Conservation (phyloP, 2,113 vertebrate genomes). For the Jacana jacana region DNA sequence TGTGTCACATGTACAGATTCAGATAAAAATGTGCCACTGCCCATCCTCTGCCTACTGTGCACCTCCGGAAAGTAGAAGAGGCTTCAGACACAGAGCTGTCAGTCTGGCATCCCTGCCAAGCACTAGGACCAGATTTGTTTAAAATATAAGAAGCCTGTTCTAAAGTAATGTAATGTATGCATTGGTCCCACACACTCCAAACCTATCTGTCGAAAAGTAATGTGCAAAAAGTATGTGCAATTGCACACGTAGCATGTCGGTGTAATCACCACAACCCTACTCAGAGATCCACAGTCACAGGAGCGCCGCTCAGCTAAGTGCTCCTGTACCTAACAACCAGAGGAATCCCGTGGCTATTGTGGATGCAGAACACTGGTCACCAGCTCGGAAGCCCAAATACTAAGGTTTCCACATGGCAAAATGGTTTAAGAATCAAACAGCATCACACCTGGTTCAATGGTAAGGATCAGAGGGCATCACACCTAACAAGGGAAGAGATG, state of each 20-base stretch:
- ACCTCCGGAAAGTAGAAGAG: background rate
- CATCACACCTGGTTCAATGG: background rate
- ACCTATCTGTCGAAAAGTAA: background rate
- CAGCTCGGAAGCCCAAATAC: background rate
- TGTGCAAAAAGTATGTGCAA: background rate
- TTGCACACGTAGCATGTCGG: background rate
- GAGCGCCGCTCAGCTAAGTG: background rate
- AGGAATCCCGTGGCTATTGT: background rate
- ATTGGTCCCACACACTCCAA: conserved; percentile 36
- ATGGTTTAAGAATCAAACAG: background rate
- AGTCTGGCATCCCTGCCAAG: background rate
- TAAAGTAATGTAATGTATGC: background rate
- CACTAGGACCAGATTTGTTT: background rate
- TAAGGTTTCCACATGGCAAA: background rate
- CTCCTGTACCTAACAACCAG: background rate
- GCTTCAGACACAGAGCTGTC: background rate
- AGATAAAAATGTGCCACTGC: background rate
- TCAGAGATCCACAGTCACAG: background rate
- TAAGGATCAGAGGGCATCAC: background rate
- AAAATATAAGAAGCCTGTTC: background rate
- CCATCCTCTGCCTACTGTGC: background rate
- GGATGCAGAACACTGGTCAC: background rate
- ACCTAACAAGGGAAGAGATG: background rate
- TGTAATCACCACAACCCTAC: background rate
- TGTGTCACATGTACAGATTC: background rate